Evolutionary conservation across 2,113 vertebrate species (phyloP).

Genomic region (Aptenodytes patagonicus): DNA sequence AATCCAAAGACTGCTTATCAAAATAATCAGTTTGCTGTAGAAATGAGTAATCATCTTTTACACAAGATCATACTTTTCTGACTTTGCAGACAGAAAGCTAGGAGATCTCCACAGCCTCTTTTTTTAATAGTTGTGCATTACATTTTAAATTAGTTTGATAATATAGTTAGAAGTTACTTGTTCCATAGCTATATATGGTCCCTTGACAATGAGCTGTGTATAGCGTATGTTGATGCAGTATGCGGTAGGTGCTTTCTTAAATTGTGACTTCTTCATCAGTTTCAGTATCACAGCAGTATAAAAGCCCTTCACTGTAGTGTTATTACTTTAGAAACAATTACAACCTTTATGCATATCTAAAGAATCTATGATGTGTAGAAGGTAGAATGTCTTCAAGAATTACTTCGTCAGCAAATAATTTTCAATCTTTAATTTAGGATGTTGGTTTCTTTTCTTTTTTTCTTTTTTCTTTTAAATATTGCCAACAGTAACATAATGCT

Average conservation of each 20-base stretch:
- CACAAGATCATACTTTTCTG: not conserved
- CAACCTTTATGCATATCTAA: not conserved
- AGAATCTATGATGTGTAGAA: not conserved
- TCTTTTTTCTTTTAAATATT: not conserved
- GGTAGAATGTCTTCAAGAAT: not conserved
- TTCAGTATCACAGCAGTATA: not conserved
- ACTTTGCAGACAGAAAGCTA: not conserved
- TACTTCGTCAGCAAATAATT: not conserved
- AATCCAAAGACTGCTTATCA: not conserved
- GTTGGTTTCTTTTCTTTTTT: accelerated
- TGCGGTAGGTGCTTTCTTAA: not conserved
- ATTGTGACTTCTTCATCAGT: not conserved
- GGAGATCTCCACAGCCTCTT: not conserved
- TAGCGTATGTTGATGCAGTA: not conserved
- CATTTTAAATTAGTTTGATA: not conserved
- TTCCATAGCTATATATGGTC: not conserved
- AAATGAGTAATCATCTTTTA: not conserved
- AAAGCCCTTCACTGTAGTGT: not conserved
- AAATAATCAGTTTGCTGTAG: not conserved
- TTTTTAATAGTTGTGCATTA: not conserved
- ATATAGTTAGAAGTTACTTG: not conserved
- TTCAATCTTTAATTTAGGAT: not conserved
- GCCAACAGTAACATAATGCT: not conserved
- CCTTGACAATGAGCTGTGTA: not conserved
- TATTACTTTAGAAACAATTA: not conserved